Evolutionary conservation across 1,140 invertebrate genomes (phyloP).

Genomic region (Anoplophora glabripennis): DNA sequence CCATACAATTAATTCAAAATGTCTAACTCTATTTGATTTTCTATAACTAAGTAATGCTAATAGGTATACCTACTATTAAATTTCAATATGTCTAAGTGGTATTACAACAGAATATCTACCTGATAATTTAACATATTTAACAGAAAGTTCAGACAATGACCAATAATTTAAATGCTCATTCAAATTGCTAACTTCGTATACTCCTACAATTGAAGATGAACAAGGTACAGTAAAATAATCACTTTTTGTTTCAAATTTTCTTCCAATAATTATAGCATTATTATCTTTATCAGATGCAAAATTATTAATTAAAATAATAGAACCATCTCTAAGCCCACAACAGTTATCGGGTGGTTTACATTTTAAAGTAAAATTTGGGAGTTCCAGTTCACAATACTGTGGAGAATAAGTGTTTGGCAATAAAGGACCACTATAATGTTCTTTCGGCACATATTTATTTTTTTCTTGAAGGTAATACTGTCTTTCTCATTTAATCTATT

Average conservation of each 20-base stretch:
- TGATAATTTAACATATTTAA: too few species aligned
- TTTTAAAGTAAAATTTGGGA: background rate
- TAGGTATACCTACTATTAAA: too few species aligned
- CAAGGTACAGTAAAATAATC: slow-evolving; percentile 3
- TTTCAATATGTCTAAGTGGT: too few species aligned
- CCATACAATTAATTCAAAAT: too few species aligned
- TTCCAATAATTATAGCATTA: background rate
- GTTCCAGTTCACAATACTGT: background rate
- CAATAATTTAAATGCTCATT: too few species aligned
- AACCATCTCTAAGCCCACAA: background rate
- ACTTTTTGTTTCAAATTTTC: background rate
- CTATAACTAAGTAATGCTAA: too few species aligned
- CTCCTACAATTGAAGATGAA: background rate
- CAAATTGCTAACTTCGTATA: too few species aligned
- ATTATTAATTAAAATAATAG: slow-evolving; percentile 5
- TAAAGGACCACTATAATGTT: slow-evolving; percentile 1
- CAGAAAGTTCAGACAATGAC: too few species aligned
- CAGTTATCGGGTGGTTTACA: background rate
- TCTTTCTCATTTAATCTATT: background rate
- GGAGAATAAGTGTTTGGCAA: background rate
- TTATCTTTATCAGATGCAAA: slow-evolving; percentile 1
- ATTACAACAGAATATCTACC: too few species aligned
- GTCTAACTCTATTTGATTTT: too few species aligned
- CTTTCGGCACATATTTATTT: background rate
- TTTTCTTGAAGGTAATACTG: background rate